Conservation (phyloP, 2,888 invertebrate genomes). For the Diogma glabrata region DNA sequence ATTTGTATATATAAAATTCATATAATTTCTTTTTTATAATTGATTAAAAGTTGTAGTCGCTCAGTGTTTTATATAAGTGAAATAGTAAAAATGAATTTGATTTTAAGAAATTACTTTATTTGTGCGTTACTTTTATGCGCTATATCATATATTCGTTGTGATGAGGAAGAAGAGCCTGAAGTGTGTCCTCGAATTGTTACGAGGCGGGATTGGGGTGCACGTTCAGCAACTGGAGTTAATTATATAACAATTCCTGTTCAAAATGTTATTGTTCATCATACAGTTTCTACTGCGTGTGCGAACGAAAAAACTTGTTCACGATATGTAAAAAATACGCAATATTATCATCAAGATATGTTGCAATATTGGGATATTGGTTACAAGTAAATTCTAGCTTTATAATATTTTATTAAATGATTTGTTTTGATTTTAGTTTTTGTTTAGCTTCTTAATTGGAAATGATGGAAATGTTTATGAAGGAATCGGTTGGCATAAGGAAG, state of each 20-base stretch:
- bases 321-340: conserved; percentile 40
- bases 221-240: conserved; percentile 37
- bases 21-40: too few relatives aligned
- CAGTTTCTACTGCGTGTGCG: conserved; percentile 39
- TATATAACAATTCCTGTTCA: conserved; percentile 46
- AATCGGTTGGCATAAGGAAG: conserved; percentile 47
- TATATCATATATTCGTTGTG: too few relatives aligned
- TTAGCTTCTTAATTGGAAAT: conserved; percentile 48
- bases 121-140: too few relatives aligned
- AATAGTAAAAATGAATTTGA: too few relatives aligned
- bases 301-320: conserved; percentile 37
- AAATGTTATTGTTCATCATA: conserved; percentile 47
- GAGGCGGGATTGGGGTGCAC: conserved; percentile 49
- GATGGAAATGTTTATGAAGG: conserved; percentile 56
- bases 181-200: conserved; percentile 43
- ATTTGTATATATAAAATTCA: too few relatives aligned
- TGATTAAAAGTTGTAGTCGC: too few relatives aligned
- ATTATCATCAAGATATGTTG: conserved; percentile 39
- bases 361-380: conserved; percentile 44
- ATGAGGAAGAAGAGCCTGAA: neutral
- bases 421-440: conserved; percentile 36
- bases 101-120: too few relatives aligned
- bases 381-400: conserved; percentile 38
- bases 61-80: too few relatives aligned
- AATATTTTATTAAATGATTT: neutral